phyloP scores from a whole-genome alignment of 2,797 vertebrate species.

The Lophius americanus region DNA sequence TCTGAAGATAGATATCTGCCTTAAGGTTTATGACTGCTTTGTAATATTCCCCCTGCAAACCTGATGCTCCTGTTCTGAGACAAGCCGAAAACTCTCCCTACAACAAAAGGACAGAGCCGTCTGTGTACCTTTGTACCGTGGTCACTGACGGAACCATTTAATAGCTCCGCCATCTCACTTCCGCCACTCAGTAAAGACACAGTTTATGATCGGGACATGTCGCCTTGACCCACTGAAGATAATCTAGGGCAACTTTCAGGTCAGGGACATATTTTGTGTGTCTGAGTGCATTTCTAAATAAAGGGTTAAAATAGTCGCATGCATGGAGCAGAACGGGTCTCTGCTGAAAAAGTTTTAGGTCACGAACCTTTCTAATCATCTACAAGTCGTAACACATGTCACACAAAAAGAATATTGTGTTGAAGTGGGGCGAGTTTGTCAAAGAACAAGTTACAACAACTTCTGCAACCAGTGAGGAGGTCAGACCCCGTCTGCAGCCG shows the following conservation, averaged over 20 bases:
- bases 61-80: not conserved
- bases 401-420: too few relatives aligned
- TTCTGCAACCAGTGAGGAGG: not conserved
- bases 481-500: not conserved
- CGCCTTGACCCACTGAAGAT: not conserved
- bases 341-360: slow-evolving; percentile 8
- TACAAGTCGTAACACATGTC: not conserved
- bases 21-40: not conserved
- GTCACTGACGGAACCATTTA: slow-evolving; percentile 50
- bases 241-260: not conserved
- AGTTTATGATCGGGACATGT: not conserved
- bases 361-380: not conserved
- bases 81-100: slow-evolving; percentile 6
- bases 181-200: slow-evolving; percentile 15
- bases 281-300: slow-evolving; percentile 10
- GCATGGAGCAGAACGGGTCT: slow-evolving; percentile 22
- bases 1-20: not conserved
- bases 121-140: slow-evolving; percentile 47
- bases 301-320: not conserved
- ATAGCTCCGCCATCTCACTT: slow-evolving; percentile 58
- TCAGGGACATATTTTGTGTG: slow-evolving; percentile 7
- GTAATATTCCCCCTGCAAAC: not conserved
- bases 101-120: slow-evolving; percentile 45
- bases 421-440: slow-evolving; percentile 2
- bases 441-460: slow-evolving; percentile 5